Evolutionary conservation across 1,140 invertebrate species (phyloP).

Genomic region (Drosophila guanche): DNA sequence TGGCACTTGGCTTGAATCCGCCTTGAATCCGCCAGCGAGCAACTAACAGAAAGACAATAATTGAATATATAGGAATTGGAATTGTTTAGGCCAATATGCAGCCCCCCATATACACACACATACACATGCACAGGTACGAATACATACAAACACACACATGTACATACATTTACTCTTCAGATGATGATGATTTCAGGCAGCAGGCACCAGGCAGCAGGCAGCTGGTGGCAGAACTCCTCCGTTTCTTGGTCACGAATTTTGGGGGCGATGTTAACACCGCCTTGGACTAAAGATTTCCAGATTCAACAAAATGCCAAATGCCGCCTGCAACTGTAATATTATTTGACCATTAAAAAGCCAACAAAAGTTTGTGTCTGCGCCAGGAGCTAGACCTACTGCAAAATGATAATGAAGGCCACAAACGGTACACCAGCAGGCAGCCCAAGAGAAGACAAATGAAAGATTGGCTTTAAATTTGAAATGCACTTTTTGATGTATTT

Average conservation of each 20-base stretch:
- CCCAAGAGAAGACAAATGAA: too few species aligned
- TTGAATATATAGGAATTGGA: slow-evolving; percentile 56
- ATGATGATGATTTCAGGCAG: slow-evolving; percentile 61
- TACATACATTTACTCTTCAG: slow-evolving; percentile 42
- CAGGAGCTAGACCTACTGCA: slow-evolving; percentile 1
- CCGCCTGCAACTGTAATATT: slow-evolving; percentile 60
- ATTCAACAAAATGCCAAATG: slow-evolving; percentile 28
- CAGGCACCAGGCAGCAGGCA: slow-evolving; percentile 44
- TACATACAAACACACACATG: too few species aligned
- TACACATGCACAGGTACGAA: slow-evolving; percentile 7
- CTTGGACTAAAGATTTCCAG: slow-evolving; percentile 53
- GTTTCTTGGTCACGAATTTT: slow-evolving; percentile 65
- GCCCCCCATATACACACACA: background rate
- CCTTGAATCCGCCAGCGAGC: slow-evolving; percentile 29
- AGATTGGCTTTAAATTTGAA: too few species aligned
- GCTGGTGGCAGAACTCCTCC: slow-evolving; percentile 23
- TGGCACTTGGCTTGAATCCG: slow-evolving; percentile 58
- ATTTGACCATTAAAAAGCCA: slow-evolving; percentile 76
- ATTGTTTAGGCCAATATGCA: slow-evolving; percentile 46
- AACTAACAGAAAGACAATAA: slow-evolving; percentile 60
- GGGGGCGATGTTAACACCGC: slow-evolving; percentile 70
- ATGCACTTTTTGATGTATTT: slow-evolving; percentile 29
- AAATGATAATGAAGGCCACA: slow-evolving; percentile 75
- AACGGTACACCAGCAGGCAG: slow-evolving; percentile 59
- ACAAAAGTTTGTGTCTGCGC: slow-evolving; percentile 15